Conservation (phyloP, 1,140 invertebrate genomes). For the Camponotus vicinus region DNA sequence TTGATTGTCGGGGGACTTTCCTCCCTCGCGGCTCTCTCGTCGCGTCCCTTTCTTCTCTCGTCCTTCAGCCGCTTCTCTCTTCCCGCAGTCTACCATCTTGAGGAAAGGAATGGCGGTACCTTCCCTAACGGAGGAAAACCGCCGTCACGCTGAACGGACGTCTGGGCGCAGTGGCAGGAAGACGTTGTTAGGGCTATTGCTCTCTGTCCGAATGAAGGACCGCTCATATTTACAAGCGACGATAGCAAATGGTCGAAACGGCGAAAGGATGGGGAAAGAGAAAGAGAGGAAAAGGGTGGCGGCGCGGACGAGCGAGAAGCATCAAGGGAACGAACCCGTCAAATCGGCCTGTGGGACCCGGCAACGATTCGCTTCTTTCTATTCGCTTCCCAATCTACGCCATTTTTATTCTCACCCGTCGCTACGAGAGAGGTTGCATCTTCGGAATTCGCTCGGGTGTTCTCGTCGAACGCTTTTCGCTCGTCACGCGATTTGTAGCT, state of each 20-base stretch:
- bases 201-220: slow-evolving; percentile 82
- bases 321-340: slow-evolving; percentile 70
- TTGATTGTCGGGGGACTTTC: slow-evolving; percentile 77
- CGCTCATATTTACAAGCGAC: slow-evolving; percentile 83
- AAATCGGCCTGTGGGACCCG: slow-evolving; percentile 73
- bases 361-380: slow-evolving; percentile 73
- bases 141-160: slow-evolving; percentile 61
- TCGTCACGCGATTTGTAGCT: slow-evolving; percentile 70
- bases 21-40: slow-evolving; percentile 8
- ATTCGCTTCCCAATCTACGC: slow-evolving; percentile 70
- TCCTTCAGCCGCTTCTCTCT: slow-evolving; percentile 39
- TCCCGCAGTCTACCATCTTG: slow-evolving; percentile 51
- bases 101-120: slow-evolving; percentile 65
- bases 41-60: slow-evolving; percentile 36
- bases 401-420: slow-evolving; percentile 74
- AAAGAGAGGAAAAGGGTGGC: too few relatives aligned
- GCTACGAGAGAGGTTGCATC: slow-evolving; percentile 38
- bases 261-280: slow-evolving; percentile 10
- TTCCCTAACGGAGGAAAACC: slow-evolving; percentile 68
- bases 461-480: slow-evolving; percentile 69
- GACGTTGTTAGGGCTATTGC: slow-evolving; percentile 81
- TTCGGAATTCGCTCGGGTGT: slow-evolving; percentile 68
- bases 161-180: slow-evolving; percentile 70
- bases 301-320: slow-evolving; percentile 36
- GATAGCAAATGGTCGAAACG: slow-evolving; percentile 76